phyloP scores from a whole-genome alignment of 2,113 vertebrate species.

The Pomatorhinus ruficollis region DNA sequence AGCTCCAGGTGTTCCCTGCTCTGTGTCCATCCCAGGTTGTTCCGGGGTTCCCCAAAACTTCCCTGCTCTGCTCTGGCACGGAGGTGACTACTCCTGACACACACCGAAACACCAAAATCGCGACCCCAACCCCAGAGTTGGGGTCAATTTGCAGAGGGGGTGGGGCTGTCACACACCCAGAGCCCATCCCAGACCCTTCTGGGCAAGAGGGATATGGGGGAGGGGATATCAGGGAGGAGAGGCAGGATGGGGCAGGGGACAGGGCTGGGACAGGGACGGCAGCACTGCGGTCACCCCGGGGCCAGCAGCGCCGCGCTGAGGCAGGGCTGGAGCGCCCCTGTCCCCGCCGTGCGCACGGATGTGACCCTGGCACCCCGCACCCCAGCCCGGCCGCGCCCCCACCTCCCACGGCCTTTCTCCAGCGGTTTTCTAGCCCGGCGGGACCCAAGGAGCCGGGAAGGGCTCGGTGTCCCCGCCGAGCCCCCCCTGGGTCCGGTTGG shows the following conservation, averaged over 20 bases:
- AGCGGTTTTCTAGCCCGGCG: neutral
- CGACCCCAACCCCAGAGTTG: neutral
- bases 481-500: neutral
- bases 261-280: neutral
- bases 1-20: neutral
- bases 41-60: neutral
- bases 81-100: accelerated
- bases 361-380: neutral
- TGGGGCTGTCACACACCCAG: neutral
- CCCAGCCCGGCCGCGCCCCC: neutral
- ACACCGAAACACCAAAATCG: neutral
- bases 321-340: neutral
- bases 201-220: accelerated
- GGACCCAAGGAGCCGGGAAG: neutral
- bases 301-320: neutral
- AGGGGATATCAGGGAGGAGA: no score
- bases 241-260: neutral
- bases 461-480: accelerated
- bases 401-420: neutral
- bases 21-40: neutral
- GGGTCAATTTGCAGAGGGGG: neutral
- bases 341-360: accelerated
- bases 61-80: neutral
- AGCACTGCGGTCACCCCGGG: neutral
- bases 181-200: neutral